These are phyloP conservation scores for Labeo catla DNA, from an alignment of 2,113 vertebrate genomes.

Conservation along the genomic window DNA sequence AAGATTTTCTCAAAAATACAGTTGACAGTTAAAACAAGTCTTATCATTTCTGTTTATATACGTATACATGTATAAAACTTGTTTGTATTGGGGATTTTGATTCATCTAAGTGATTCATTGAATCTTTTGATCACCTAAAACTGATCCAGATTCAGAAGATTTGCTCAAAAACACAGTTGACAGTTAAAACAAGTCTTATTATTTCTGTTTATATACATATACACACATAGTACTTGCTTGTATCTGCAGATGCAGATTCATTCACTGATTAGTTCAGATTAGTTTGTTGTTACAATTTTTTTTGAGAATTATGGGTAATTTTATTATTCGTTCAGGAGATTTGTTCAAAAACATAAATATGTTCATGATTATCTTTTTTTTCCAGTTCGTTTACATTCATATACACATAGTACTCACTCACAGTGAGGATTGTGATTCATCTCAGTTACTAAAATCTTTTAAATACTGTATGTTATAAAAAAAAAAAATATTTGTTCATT, in stretches of 20 bases:
- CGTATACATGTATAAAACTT: background rate
- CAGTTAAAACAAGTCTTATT: too few relatives aligned
- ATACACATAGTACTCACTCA: background rate
- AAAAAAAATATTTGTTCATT: too few relatives aligned
- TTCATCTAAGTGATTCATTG: background rate
- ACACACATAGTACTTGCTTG: too few relatives aligned
- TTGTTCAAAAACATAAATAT: background rate
- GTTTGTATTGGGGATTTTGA: background rate
- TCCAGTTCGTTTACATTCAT: background rate
- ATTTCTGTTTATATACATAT: too few relatives aligned
- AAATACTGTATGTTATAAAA: too few relatives aligned
- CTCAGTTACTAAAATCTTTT: background rate
- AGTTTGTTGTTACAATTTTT: background rate
- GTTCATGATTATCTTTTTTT: background rate
- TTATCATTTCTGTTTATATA: too few relatives aligned
- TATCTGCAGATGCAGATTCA: background rate
- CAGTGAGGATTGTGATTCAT: background rate
- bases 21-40: too few relatives aligned
- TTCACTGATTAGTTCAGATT: background rate
- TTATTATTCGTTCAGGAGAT: background rate
- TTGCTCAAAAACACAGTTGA: too few relatives aligned
- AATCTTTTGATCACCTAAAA: background rate
- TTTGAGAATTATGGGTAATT: background rate
- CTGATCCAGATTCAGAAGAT: too few relatives aligned
- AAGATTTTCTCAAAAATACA: too few relatives aligned